Evolutionary conservation across 2,888 invertebrate genomes (phyloP), one percentile per base, ranked within the genome.

Genomic region (Bedellia somnulentella): DNA sequence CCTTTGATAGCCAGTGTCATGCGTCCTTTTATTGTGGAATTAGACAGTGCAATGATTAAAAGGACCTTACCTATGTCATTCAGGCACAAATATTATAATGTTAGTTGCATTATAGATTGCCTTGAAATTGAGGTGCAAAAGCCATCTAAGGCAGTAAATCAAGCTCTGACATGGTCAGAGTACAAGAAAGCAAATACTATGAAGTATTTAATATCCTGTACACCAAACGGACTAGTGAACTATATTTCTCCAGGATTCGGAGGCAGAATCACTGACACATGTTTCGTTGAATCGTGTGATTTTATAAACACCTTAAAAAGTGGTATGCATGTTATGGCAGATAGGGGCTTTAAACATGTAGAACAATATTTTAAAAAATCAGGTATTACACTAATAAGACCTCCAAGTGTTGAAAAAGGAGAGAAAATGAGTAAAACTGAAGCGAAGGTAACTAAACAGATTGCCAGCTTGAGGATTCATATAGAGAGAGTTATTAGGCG

Each of bases 61-160:
- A 30, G 15, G 10, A 33, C 14, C 5, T 22, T 30, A 6, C 33
- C 33, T 22, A 26, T 30, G 25, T 15, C 30, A 15, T 30, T 31
- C 22, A 16, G 34, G 22, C 25, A 30, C 15, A 29, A 22, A 14
- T 33, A 26, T 27, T 1, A 14, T 6, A 15, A 22, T 17, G 15
- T 33, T 3, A 33, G 15, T 15, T 33, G 32, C 12, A 33, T 33
- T 2, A 31, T 31, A 12, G 30, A 27, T 16, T 31, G 30, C 6
- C 8, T 30, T 2, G 28, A 31, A 24, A 34, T 30, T 9, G 26
- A 30, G 15, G 16, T 33, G 2, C 22, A 30, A 23, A 33, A 33
- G 15, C 33, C 33, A 1, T 27, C 22, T 9, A 33, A 33, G 12
- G 29, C 33, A 2, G 2, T 30, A 8, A 5, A 26, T 12, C 33